Percentiles rank a stretch among this genome's conserved stretches.
These are phyloP conservation scores for pig (Sus scrofa) DNA, from an alignment of 2,113 vertebrate genomes.

Conservation along the genomic window T2T-Sscrofa CM000826.6:151011501-151012000, in stretches of 20 bases:
- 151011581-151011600: not conserved
- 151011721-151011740: not conserved
- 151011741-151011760: not conserved
- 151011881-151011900: not conserved
- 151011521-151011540: not conserved
- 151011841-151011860: not conserved
- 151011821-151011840: not conserved
- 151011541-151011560: not conserved
- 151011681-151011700: conserved; percentile 38
- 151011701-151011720: not conserved
- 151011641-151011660: not conserved
- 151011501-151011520: not conserved
- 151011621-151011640: not conserved
- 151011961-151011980: too few relatives aligned
- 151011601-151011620: not conserved
- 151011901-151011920: not conserved
- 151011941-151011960: not conserved
- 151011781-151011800: conserved; percentile 27
- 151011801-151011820: conserved; percentile 8
- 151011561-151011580: not conserved
- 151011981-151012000: not conserved
- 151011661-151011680: conserved; percentile 3
- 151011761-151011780: conserved; percentile 15
- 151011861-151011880: not conserved
- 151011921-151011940: not conserved